A percentile compares a stretch with the other conserved stretches of the same genome.
Conservation (phyloP, 2,797 vertebrate genomes). For the Pyrocephalus nanus region DNA sequence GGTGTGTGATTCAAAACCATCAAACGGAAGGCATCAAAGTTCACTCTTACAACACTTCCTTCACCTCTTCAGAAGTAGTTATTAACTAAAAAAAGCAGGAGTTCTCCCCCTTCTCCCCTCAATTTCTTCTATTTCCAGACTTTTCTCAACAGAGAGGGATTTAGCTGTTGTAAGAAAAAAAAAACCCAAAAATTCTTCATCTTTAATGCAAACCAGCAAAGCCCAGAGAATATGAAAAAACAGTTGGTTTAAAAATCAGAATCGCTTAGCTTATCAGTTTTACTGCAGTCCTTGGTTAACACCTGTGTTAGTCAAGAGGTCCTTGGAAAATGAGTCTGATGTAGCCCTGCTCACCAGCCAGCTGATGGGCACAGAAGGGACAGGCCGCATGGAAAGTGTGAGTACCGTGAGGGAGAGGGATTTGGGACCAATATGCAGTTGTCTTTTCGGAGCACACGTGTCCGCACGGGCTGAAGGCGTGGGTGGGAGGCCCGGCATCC, state of each 20-base stretch:
- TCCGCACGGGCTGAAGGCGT: constrained; percentile 93
- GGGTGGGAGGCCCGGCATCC: constrained; percentile 94
- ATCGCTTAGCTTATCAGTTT: constrained; percentile 76
- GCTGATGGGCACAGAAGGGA: constrained; percentile 95
- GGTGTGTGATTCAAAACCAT: constrained; percentile 72
- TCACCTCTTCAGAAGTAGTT: constrained; percentile 66
- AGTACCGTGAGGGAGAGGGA: constrained; percentile 96
- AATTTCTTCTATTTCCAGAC: constrained; percentile 48
- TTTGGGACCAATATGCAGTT: constrained; percentile 95
- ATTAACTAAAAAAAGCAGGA: constrained; percentile 49
- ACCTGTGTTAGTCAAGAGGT: constrained; percentile 87
- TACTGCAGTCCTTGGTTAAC: constrained; percentile 52
- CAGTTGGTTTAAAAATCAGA: constrained; percentile 70
- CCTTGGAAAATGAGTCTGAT: constrained; percentile 99
- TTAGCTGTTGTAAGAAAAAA: constrained; percentile 60
- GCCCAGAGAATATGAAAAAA: constrained; percentile 72
- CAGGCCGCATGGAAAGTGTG: constrained; percentile 98
- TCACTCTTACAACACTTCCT: constrained; percentile 59
- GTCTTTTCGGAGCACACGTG: constrained; percentile 98
- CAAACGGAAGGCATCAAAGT: constrained; percentile 76
- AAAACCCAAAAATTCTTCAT: constrained; percentile 67
- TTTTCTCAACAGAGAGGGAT: constrained; percentile 62
- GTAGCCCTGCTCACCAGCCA: constrained; percentile 91
- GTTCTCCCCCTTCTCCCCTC: constrained; percentile 9
- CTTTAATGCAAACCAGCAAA: constrained; percentile 78